These are phyloP conservation scores for Neoscelio sp. DNA, from an alignment of 2,888 invertebrate species.

Conservation along the genomic window DNA sequence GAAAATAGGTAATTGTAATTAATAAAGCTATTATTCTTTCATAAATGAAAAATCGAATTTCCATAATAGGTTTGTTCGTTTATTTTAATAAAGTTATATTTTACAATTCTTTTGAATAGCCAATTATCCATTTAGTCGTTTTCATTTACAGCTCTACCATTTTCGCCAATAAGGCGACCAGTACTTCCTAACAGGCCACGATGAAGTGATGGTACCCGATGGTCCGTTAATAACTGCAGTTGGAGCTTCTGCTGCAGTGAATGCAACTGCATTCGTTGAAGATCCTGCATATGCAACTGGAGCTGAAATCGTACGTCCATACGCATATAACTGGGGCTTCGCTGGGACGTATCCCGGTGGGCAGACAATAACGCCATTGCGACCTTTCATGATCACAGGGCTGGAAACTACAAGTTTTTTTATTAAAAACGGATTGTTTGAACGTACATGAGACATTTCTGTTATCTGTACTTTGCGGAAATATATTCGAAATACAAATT, in stretches of 20 bases:
- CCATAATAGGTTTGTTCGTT: background rate
- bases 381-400: conserved; percentile 64
- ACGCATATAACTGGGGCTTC: conserved; percentile 47
- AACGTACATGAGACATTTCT: conserved; percentile 8
- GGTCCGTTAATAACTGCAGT: conserved; percentile 70
- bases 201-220: conserved; percentile 69
- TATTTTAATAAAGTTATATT: conserved; percentile 2
- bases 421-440: conserved; percentile 15
- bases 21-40: no score
- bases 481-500: conserved; percentile 4
- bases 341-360: conserved; percentile 62
- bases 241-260: conserved; percentile 67
- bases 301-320: conserved; percentile 30
- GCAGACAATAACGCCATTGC: conserved; percentile 54
- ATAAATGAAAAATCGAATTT: no score
- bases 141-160: conserved; percentile 17
- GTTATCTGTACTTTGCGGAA: background rate
- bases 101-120: conserved; percentile 10
- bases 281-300: conserved; percentile 68
- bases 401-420: conserved; percentile 64
- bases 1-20: no score
- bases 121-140: conserved; percentile 21
- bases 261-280: conserved; percentile 67
- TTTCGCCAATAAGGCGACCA: conserved; percentile 64
- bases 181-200: conserved; percentile 61